Evolutionary conservation across 1,140 invertebrate genomes (phyloP), one percentile per base, ranked within the genome.

Genomic region (Bactericera cockerelli): DNA sequence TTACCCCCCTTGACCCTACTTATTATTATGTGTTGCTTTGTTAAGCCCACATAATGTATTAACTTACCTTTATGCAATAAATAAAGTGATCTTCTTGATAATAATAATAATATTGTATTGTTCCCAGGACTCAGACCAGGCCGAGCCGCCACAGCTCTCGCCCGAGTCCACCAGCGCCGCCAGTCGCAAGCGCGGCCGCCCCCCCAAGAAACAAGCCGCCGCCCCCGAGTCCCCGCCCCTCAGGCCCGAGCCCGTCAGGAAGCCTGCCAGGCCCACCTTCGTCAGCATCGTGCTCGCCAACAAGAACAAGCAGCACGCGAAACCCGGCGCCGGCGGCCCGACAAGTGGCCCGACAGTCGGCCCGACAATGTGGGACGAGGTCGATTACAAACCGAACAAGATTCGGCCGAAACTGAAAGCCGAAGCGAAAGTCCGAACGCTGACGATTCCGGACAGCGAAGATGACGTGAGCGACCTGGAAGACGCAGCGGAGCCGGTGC

Each of bases 121-220:
- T n/a, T n/a, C 42, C 4, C 8, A 49, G 8, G 42, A 49, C 19
- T 49, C 42, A 19, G n/a, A 16, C n/a, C n/a, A 16, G n/a, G 8
- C 6, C 6, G 42, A 58, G 38, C 59, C 59, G 3, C 36, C 54
- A 13, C 53, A 54, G 13, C 38, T 55, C 3, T 55, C 58, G 24
- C 54, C 60, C 57, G 70, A 66, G 1, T 72, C 68, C 31, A 76
- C 76, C 0, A 81, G 82, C 0, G 85, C 82, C 0, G 87, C 88
- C 63, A 89, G 89, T 67, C 76, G 88, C 6, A 90, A 90, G 74
- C 86, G 87, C 1, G 86, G 87, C 1, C 74, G 86, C 61, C 87
- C 87, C 0, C 81, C 84, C 58, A 89, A 88, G 66, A 73, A 77
- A 59, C 78, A 75, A 16, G 79, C 75, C 59, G 80, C 76, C 54